phyloP scores from a whole-genome alignment of 2,888 invertebrate genomes.

The Drosophila affinis region DNA sequence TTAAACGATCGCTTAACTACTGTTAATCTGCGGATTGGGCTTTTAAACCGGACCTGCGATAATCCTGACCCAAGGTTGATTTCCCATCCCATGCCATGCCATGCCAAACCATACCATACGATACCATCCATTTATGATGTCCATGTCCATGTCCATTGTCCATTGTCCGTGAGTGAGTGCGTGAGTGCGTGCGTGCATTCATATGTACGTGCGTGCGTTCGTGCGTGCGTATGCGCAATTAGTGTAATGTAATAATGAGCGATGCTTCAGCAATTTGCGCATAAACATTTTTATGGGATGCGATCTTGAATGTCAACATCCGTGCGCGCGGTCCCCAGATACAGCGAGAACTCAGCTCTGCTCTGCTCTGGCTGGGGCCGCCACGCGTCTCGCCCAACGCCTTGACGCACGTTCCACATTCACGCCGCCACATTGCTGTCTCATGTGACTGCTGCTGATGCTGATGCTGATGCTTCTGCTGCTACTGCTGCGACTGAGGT shows the following conservation, averaged over 20 bases:
- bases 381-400: constrained; percentile 2
- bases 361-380: background rate
- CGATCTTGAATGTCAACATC: constrained; percentile 70
- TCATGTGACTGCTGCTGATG: background rate
- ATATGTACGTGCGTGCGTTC: constrained; percentile 43
- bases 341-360: background rate
- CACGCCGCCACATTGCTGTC: background rate
- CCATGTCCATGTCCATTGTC: constrained; percentile 29
- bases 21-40: constrained; percentile 67
- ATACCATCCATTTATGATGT: background rate
- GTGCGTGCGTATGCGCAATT: constrained; percentile 78
- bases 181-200: constrained; percentile 58
- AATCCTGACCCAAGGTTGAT: constrained; percentile 71
- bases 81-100: constrained; percentile 41
- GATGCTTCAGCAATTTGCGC: constrained; percentile 57
- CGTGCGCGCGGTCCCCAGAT: constrained; percentile 11
- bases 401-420: constrained; percentile 1
- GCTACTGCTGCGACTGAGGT: background rate
- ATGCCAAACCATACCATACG: constrained; percentile 26
- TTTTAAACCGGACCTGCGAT: constrained; percentile 32
- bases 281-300: constrained; percentile 49
- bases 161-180: constrained; percentile 41
- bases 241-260: constrained; percentile 70
- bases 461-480: background rate
- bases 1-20: constrained; percentile 80